Evolutionary conservation across 2,888 invertebrate species (phyloP).

Genomic region (Zonitis immaculata): DNA sequence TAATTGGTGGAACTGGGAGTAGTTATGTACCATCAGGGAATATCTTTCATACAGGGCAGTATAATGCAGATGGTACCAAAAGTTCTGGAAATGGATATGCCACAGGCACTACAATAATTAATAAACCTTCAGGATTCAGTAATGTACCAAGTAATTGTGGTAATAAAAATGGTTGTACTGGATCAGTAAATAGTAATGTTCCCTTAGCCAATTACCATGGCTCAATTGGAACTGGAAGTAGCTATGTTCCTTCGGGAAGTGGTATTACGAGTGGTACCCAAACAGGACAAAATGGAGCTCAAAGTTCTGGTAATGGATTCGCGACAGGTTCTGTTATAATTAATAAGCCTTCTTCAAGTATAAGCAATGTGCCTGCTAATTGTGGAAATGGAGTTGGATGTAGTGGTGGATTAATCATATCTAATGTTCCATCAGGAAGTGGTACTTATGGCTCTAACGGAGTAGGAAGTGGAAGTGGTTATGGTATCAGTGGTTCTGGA

Average conservation of each 20-base stretch:
- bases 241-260: too few relatives aligned
- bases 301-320: too few relatives aligned
- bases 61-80: not conserved
- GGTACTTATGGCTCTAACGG: too few relatives aligned
- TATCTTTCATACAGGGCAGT: not conserved
- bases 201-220: too few relatives aligned
- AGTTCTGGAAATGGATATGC: conserved; percentile 1
- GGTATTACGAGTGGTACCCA: too few relatives aligned
- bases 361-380: not conserved
- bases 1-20: not conserved
- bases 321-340: not conserved
- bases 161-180: not conserved
- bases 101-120: not conserved
- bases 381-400: not conserved
- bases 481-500: not conserved
- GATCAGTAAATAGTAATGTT: too few relatives aligned
- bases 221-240: too few relatives aligned
- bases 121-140: not conserved
- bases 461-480: not conserved
- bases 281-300: too few relatives aligned
- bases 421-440: too few relatives aligned
- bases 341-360: not conserved
- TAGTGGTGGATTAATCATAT: not conserved
- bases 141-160: not conserved
- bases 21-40: too few relatives aligned